Evolutionary conservation across 2,113 vertebrate genomes (phyloP).

Genomic region (Leucoraja erinaceus): DNA sequence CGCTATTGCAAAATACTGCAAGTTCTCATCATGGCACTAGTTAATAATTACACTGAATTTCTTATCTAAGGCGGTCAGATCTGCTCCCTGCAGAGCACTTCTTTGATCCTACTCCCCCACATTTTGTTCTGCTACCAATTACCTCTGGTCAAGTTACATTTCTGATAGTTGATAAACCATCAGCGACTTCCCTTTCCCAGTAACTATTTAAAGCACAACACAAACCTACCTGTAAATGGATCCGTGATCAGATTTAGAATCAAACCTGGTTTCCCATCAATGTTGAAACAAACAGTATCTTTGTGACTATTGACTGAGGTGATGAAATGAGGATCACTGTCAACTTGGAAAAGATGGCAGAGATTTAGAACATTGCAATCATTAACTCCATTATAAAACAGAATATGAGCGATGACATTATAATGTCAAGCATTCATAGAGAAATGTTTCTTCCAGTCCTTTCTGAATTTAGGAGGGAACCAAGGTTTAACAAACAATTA

Average conservation of each 20-base stretch:
- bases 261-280: constrained; percentile 72
- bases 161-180: neutral
- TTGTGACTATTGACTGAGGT: constrained; percentile 69
- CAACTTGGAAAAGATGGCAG: constrained; percentile 64
- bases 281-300: constrained; percentile 86
- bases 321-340: constrained; percentile 91
- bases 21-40: neutral
- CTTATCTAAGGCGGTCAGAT: too few species aligned
- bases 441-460: neutral
- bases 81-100: too few species aligned
- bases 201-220: too few species aligned
- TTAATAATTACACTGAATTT: neutral
- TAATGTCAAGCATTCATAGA: neutral
- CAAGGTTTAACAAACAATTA: neutral
- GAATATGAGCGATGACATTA: neutral
- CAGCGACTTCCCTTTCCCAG: neutral
- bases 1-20: neutral
- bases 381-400: neutral
- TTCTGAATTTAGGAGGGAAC: neutral
- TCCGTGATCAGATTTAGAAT: constrained; percentile 79
- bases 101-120: too few species aligned
- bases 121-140: too few species aligned
- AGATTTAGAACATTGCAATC: neutral
- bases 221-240: constrained; percentile 64
- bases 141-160: neutral